Conservation (phyloP, 2,888 invertebrate genomes). For the Napeogenes sylphis region DNA sequence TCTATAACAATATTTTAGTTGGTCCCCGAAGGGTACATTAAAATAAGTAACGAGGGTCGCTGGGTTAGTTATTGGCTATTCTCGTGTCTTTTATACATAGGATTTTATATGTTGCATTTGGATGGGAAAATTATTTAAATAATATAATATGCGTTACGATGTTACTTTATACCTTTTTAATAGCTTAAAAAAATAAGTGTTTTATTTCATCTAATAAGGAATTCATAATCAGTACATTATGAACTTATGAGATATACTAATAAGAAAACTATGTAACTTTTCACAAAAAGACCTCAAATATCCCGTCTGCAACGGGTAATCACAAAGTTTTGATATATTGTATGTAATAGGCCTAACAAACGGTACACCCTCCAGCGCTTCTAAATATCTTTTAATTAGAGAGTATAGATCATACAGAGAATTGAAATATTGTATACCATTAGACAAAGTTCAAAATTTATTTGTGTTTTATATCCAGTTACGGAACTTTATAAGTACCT, state of each 20-base stretch:
- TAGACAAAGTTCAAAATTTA: neutral
- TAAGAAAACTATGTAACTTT: neutral
- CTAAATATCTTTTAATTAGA: slow-evolving; percentile 5
- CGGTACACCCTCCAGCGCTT: neutral
- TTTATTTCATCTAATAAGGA: no score
- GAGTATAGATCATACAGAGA: slow-evolving; percentile 3
- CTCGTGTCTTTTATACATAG: neutral
- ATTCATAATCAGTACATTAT: no score
- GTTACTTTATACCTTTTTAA: no score
- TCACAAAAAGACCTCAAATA: no score
- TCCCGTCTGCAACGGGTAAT: neutral
- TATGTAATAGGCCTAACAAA: neutral
- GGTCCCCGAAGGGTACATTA: slow-evolving; percentile 21
- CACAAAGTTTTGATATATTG: slow-evolving; percentile 3
- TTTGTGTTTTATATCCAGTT: neutral
- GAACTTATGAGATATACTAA: no score
- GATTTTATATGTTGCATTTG: neutral
- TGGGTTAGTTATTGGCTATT: slow-evolving; percentile 18
- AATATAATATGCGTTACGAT: no score
- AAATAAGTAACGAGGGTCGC: slow-evolving; percentile 25
- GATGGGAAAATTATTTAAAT: neutral
- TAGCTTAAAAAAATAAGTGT: no score
- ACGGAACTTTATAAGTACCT: neutral
- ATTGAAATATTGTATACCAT: slow-evolving; percentile 1
- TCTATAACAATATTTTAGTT: slow-evolving; percentile 12